A percentile compares a stretch with the other conserved stretches of the same genome.
Evolutionary conservation across 92 coral and sea anemone genomes (phyloP).

Genomic region (Micromussa lordhowensis): DNA sequence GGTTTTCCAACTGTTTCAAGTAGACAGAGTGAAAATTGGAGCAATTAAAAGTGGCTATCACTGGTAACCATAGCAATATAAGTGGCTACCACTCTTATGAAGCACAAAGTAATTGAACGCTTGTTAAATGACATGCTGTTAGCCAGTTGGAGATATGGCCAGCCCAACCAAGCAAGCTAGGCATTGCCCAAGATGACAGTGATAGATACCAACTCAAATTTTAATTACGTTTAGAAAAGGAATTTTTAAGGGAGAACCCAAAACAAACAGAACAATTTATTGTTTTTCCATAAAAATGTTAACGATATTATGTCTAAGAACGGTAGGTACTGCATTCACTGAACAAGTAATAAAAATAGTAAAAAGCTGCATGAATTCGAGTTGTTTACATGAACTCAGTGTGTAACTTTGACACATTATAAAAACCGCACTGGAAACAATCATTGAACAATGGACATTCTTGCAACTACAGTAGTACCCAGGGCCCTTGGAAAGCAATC

Average conservation of each 20-base stretch:
- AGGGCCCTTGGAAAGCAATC: not conserved
- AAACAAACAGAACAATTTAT: not conserved
- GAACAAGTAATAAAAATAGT: not conserved
- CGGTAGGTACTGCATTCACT: not conserved
- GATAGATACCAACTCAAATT: not conserved
- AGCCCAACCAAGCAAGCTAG: not conserved
- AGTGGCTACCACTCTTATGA: not conserved
- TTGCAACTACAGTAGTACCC: not conserved
- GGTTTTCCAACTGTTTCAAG: conserved; percentile 16
- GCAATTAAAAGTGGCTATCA: conserved; percentile 1
- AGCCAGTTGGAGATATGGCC: not conserved
- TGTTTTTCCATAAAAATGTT: not conserved
- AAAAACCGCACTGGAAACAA: not conserved
- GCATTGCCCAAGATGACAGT: not conserved
- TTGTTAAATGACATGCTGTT: not conserved
- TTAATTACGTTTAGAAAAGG: not conserved
- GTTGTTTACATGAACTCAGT: not conserved
- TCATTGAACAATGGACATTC: not conserved
- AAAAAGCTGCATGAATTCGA: not conserved
- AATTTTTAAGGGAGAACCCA: not conserved
- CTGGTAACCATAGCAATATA: not conserved
- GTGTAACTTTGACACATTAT: not conserved
- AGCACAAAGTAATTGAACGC: conserved; percentile 6
- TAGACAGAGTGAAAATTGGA: not conserved
- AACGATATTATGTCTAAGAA: not conserved